A percentile compares a stretch with the other conserved stretches of the same genome.
phyloP scores from a whole-genome alignment of 2,797 vertebrate species.

The Crenichthys baileyi region DNA sequence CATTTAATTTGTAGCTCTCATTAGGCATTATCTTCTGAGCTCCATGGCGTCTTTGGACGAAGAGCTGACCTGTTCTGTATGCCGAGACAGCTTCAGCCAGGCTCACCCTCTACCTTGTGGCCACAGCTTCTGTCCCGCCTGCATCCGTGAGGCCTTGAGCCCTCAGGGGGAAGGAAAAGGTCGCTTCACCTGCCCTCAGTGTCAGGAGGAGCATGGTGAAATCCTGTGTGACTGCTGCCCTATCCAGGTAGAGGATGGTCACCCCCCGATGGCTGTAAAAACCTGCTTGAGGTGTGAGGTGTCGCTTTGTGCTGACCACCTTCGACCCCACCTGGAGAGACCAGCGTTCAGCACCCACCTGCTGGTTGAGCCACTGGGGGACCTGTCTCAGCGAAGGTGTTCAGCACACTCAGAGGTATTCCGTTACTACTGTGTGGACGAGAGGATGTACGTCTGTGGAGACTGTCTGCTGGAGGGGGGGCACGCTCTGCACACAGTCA shows the following conservation, averaged over 20 bases:
- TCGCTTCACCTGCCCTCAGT: slow-evolving; percentile 75
- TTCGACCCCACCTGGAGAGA: slow-evolving; percentile 76
- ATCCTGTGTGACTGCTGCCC: slow-evolving; percentile 79
- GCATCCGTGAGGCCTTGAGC: slow-evolving; percentile 72
- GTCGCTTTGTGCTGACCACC: slow-evolving; percentile 76
- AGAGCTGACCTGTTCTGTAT: slow-evolving; percentile 76
- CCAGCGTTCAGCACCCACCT: slow-evolving; percentile 76
- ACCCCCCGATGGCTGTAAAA: slow-evolving; percentile 60
- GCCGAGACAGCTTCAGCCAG: slow-evolving; percentile 72
- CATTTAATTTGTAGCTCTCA: slow-evolving; percentile 10
- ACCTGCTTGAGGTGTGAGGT: slow-evolving; percentile 80
- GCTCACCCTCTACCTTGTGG: slow-evolving; percentile 76
- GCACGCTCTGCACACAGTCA: slow-evolving; percentile 75
- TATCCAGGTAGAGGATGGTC: slow-evolving; percentile 20
- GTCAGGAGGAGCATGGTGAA: slow-evolving; percentile 69
- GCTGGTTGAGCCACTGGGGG: slow-evolving; percentile 76
- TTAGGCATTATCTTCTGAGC: background rate
- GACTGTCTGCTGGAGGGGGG: slow-evolving; percentile 78
- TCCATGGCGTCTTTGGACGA: slow-evolving; percentile 70
- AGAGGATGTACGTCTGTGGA: slow-evolving; percentile 72
- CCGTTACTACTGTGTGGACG: slow-evolving; percentile 79
- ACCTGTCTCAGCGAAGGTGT: slow-evolving; percentile 72
- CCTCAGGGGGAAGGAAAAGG: slow-evolving; percentile 25
- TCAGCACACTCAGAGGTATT: slow-evolving; percentile 70
- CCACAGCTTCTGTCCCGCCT: slow-evolving; percentile 78